These are phyloP conservation scores for Axinella damicornis DNA, from an alignment of 37 sponge, comb jelly and placozoan genomes.

Conservation along the genomic window DNA sequence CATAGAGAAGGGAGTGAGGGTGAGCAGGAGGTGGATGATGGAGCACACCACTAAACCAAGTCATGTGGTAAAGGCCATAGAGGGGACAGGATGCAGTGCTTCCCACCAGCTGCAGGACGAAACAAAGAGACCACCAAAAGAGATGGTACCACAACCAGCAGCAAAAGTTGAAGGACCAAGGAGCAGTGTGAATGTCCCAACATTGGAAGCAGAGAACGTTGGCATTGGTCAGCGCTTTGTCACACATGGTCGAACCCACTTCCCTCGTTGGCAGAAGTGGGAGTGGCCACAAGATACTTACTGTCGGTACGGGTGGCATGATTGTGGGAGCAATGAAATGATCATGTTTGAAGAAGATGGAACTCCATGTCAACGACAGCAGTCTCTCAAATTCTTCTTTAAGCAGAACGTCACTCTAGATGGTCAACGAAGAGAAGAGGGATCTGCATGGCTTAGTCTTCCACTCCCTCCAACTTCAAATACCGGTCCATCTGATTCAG, in stretches of 20 bases:
- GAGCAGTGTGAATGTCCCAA: background rate
- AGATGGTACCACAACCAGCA: background rate
- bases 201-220: background rate
- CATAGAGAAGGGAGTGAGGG: conserved; percentile 9
- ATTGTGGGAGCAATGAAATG: background rate
- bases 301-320: background rate
- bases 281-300: too few relatives aligned
- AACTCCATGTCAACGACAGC: background rate
- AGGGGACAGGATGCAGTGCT: background rate
- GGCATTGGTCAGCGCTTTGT: too few relatives aligned
- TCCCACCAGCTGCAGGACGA: background rate
- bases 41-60: background rate
- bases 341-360: conserved; percentile 9
- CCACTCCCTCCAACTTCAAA: background rate
- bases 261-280: too few relatives aligned
- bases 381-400: background rate
- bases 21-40: conserved; percentile 41
- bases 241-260: too few relatives aligned
- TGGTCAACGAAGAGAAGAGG: background rate
- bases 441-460: background rate
- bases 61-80: background rate
- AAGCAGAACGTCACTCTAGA: background rate
- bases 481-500: too few relatives aligned
- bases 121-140: background rate
- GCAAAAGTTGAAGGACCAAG: background rate